Conservation (phyloP, 2,888 invertebrate species). For the Orthonychiurus folsomi region DNA sequence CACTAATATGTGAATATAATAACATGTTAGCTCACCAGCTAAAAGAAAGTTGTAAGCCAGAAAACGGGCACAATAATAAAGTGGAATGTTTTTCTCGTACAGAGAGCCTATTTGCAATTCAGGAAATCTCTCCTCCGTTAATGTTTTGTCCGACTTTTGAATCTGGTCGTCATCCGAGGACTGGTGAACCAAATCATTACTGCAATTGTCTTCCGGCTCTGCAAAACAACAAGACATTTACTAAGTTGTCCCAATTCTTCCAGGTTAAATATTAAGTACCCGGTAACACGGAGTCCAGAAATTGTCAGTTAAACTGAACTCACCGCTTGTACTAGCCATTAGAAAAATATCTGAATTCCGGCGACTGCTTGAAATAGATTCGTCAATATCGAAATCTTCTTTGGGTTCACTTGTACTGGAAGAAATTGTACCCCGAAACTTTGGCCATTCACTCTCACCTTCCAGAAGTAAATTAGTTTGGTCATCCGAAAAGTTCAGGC, state of each 20-base stretch:
- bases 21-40: conserved; percentile 45
- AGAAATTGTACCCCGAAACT: conserved; percentile 13
- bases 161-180: conserved; percentile 42
- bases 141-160: conserved; percentile 1
- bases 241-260: no score
- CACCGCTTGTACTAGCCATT: conserved; percentile 18
- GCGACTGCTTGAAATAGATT: conserved; percentile 20
- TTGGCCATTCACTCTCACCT: not conserved
- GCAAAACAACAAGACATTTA: not conserved
- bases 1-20: not conserved
- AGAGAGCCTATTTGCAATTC: conserved; percentile 59
- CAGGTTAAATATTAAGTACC: no score
- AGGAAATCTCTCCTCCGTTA: conserved; percentile 43
- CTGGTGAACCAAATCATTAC: conserved; percentile 39
- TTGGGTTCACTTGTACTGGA: conserved; percentile 28
- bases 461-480: not conserved
- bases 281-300: no score
- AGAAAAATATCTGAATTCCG: conserved; percentile 33
- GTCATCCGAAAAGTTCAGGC: conserved; percentile 18
- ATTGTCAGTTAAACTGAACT: not conserved
- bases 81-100: conserved; percentile 55
- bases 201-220: conserved; percentile 35
- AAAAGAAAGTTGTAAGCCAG: conserved; percentile 65
- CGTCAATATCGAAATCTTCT: conserved; percentile 26
- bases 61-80: conserved; percentile 64